Conservation (phyloP, 1,140 invertebrate species). For the Contarinia nasturtii region DNA sequence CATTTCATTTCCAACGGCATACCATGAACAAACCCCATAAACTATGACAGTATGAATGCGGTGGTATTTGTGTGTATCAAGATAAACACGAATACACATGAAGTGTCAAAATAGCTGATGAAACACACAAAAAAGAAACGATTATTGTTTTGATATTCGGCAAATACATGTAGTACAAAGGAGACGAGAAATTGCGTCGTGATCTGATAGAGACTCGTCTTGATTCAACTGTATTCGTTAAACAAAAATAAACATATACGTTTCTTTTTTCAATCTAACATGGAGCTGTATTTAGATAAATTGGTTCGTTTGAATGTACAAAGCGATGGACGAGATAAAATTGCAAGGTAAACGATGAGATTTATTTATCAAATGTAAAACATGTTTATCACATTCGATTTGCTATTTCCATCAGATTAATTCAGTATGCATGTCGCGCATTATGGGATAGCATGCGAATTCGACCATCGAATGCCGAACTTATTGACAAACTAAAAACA, state of each 20-base stretch:
- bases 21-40: too few species aligned
- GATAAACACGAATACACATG: too few species aligned
- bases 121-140: too few species aligned
- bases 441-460: slow-evolving; percentile 40
- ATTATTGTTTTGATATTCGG: too few species aligned
- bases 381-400: slow-evolving; percentile 2
- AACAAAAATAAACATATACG: background rate
- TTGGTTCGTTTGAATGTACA: slow-evolving; percentile 35
- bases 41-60: too few species aligned
- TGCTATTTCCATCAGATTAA: slow-evolving; percentile 28
- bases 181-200: too few species aligned
- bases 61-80: too few species aligned
- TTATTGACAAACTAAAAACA: slow-evolving; percentile 40
- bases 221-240: too few species aligned
- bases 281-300: background rate
- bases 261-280: background rate
- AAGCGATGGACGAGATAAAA: slow-evolving; percentile 37
- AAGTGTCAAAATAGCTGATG: too few species aligned
- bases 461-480: slow-evolving; percentile 23
- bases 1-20: too few species aligned
- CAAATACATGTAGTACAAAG: too few species aligned
- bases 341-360: slow-evolving; percentile 29
- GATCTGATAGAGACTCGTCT: too few species aligned
- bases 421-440: slow-evolving; percentile 47
- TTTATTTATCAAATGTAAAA: slow-evolving; percentile 5